These are phyloP conservation scores for Cosmopolites sordidus DNA, from an alignment of 2,888 invertebrate species.

Conservation along the genomic window DNA sequence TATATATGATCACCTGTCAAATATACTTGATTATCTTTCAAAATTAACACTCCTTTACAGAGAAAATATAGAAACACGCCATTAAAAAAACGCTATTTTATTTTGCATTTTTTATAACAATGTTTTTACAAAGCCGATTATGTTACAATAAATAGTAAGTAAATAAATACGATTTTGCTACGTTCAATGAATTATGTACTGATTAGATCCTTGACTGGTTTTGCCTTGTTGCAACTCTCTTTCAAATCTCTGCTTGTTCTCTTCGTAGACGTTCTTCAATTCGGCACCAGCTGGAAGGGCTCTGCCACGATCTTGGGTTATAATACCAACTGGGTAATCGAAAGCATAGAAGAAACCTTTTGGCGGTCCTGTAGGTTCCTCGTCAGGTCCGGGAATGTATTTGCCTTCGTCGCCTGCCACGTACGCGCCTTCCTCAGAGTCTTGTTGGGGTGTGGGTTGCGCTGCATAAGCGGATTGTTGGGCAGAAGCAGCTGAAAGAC, in stretches of 20 bases:
- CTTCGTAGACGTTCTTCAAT: conserved; percentile 36
- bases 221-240: conserved; percentile 36
- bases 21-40: no score
- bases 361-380: conserved; percentile 51
- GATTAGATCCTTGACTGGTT: conserved; percentile 15
- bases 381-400: conserved; percentile 35
- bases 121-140: no score
- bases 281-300: conserved; percentile 33
- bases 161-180: no score
- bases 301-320: conserved; percentile 41
- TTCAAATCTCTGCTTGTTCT: conserved; percentile 41
- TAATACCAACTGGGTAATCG: conserved; percentile 61
- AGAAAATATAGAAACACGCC: conserved; percentile 6
- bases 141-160: no score
- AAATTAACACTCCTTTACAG: no score
- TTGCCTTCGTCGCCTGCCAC: conserved; percentile 19
- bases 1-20: no score
- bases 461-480: conserved; percentile 17
- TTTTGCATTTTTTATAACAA: not conserved
- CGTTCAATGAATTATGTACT: conserved; percentile 13
- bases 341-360: conserved; percentile 71
- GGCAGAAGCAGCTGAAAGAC: conserved; percentile 18
- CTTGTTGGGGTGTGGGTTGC: conserved; percentile 5
- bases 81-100: not conserved
- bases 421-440: conserved; percentile 4